Conservation (phyloP, 2,797 vertebrate genomes). For the Aldrovandia affinis region DNA sequence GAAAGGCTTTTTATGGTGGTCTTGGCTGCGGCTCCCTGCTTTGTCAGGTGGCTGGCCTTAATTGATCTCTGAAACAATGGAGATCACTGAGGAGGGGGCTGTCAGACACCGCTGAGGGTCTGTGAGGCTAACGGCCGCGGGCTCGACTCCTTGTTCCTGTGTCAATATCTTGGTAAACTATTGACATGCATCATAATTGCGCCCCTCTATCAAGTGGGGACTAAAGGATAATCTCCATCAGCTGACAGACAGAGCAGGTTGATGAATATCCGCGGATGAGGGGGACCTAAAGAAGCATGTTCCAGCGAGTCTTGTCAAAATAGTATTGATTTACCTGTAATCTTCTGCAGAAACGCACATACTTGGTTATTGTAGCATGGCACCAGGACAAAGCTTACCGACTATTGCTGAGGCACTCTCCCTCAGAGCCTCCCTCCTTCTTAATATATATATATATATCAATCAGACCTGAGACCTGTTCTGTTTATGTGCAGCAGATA, state of each 20-base stretch:
- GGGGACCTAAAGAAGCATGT: constrained; percentile 99
- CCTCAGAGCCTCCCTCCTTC: too few species aligned
- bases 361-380: constrained; percentile 98
- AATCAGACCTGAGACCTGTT: too few species aligned
- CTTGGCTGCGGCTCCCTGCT: constrained; percentile 50
- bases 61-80: constrained; percentile 63
- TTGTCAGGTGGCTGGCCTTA: constrained; percentile 48
- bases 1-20: constrained; percentile 51
- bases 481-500: constrained; percentile 51
- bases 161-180: constrained; percentile 85
- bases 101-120: too few species aligned
- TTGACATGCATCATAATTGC: constrained; percentile 95
- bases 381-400: constrained; percentile 84
- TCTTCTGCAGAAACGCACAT: constrained; percentile 99
- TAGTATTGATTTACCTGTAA: constrained; percentile 94
- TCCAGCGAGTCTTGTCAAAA: constrained; percentile 99
- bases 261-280: constrained; percentile 96
- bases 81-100: constrained; percentile 39
- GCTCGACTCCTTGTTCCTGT: constrained; percentile 81
- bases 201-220: constrained; percentile 89
- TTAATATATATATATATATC: too few species aligned
- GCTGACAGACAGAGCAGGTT: constrained; percentile 94
- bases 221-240: constrained; percentile 97
- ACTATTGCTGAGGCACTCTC: constrained; percentile 67
- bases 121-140: constrained; percentile 57